Evolutionary conservation across 1,140 invertebrate genomes (phyloP), one percentile per base, ranked within the genome.

Genomic region (Dreissena polymorpha): DNA sequence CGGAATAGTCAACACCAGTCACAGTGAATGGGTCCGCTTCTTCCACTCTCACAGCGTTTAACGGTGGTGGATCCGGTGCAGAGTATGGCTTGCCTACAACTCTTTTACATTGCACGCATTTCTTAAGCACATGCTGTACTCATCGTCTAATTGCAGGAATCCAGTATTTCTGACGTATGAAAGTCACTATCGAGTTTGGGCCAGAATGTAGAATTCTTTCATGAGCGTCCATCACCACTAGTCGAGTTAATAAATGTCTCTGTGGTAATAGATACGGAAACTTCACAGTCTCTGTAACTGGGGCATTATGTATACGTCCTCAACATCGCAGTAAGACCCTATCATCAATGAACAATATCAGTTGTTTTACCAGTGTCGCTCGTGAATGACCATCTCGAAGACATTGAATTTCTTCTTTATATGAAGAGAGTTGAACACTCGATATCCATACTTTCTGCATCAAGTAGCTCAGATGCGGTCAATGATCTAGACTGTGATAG

Each of bases 101-200:
- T 39, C 53, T 53, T 21, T 7, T 16, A 29, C 71, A 73, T 13
- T 0, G 51, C 21, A 73, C 71, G 39, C 39, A 39, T 21, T 25
- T 21, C 23, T 63, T 63, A n/a, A n/a, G 60, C 18, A 63, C 23
- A 25, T n/a, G 23, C 23, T 39, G 39, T 39, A 39, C 39, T 53
- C 71, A 73, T 25, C 57, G 71, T 55, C 71, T n/a, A 21, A 73
- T 53, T 13, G 71, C 49, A 12, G 71, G 71, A 49, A 73, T 57
- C 71, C 71, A 73, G 27, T 49, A 73, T 23, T 73, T 73, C 23
- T 73, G 71, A 10, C 71, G 14, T 23, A 73, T 23, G 27, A 49
- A 55, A 10, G 71, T 57, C 14, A 57, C 23, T 14, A 7, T 55
- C 13, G 23, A 13, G 25, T 21, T 55, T 10, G 57, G 50, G 5